Percentiles rank a stretch among this genome's conserved stretches.
Evolutionary conservation across 2,888 invertebrate species (phyloP).

Genomic region (Polia nebulosa): DNA sequence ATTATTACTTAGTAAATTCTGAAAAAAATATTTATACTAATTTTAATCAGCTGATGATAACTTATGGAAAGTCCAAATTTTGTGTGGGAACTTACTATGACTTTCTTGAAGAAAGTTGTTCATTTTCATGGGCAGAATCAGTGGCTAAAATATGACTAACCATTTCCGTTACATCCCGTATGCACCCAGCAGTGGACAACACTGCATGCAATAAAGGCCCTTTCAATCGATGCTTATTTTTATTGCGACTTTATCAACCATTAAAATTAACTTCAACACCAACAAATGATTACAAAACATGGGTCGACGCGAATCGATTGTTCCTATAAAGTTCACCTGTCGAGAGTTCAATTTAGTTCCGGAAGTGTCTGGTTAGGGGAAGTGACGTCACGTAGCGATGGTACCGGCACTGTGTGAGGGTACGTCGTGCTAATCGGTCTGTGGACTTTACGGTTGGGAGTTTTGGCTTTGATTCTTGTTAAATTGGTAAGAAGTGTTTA

Average conservation of each 20-base stretch:
- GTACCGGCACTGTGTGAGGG: slow-evolving; percentile 32
- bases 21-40: too few relatives aligned
- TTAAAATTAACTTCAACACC: slow-evolving; percentile 37
- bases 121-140: too few relatives aligned
- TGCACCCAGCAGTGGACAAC: too few relatives aligned
- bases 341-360: slow-evolving; percentile 65
- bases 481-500: neutral
- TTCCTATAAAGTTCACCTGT: slow-evolving; percentile 50
- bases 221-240: slow-evolving; percentile 4
- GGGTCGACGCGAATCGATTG: slow-evolving; percentile 49
- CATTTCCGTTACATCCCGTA: too few relatives aligned
- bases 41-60: too few relatives aligned
- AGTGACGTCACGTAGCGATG: slow-evolving; percentile 58
- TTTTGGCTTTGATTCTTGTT: slow-evolving; percentile 17
- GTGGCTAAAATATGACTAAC: too few relatives aligned
- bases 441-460: slow-evolving; percentile 26
- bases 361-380: slow-evolving; percentile 64
- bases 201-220: neutral
- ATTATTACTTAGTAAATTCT: too few relatives aligned
- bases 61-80: too few relatives aligned
- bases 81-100: too few relatives aligned
- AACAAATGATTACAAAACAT: slow-evolving; percentile 34
- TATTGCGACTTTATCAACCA: slow-evolving; percentile 23
- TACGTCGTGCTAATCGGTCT: slow-evolving; percentile 37
- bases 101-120: too few relatives aligned